Percentiles rank a stretch among this genome's conserved stretches.
Evolutionary conservation across 2,888 invertebrate species (phyloP).

Genomic region (Nephrotoma flavescens): DNA sequence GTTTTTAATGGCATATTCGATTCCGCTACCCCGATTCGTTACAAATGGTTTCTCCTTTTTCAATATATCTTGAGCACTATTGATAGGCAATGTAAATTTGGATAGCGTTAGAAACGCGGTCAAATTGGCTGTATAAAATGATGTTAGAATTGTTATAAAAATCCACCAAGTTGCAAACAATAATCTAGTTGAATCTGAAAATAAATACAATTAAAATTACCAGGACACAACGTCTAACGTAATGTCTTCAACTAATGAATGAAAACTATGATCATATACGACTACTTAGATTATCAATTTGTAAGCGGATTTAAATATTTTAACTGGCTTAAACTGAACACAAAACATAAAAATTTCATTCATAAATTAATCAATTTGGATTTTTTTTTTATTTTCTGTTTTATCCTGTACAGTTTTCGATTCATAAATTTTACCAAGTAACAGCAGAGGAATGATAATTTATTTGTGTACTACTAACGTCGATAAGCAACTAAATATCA

Average conservation of each 20-base stretch:
- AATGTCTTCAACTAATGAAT: constrained; percentile 8
- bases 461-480: too few species aligned
- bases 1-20: constrained; percentile 47
- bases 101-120: constrained; percentile 79
- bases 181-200: constrained; percentile 64
- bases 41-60: constrained; percentile 55
- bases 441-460: too few species aligned
- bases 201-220: constrained; percentile 10
- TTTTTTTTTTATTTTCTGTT: too few species aligned
- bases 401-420: too few species aligned
- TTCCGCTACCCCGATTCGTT: constrained; percentile 48
- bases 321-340: too few species aligned
- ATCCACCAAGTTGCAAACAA: constrained; percentile 88
- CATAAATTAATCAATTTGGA: too few species aligned
- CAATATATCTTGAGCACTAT: constrained; percentile 49
- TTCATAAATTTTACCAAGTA: too few species aligned
- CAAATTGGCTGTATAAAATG: constrained; percentile 82
- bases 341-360: too few species aligned
- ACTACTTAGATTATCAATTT: not conserved
- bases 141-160: constrained; percentile 71
- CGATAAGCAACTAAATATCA: too few species aligned
- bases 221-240: constrained; percentile 12
- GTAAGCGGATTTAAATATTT: not conserved
- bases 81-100: constrained; percentile 67
- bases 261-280: not conserved